phyloP scores from a whole-genome alignment of 2,888 invertebrate genomes.

The Pasiphila rectangulata region DNA sequence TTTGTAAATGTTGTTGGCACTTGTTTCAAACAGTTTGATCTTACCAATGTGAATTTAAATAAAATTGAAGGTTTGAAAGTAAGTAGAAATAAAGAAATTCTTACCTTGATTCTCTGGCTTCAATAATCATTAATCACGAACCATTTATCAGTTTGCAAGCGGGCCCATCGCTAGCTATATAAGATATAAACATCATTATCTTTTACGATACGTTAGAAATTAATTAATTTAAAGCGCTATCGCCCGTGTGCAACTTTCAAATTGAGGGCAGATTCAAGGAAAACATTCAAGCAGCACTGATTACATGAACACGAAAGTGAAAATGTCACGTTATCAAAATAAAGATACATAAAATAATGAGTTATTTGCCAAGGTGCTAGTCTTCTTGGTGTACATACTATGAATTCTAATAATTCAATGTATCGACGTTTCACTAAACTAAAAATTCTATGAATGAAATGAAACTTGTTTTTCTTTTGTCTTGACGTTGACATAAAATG shows the following conservation, averaged over 20 bases:
- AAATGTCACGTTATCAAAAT: neutral
- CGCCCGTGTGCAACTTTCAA: constrained; percentile 47
- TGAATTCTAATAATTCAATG: too few relatives aligned
- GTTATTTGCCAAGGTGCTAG: too few relatives aligned
- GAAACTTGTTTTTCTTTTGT: neutral
- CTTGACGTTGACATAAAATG: neutral
- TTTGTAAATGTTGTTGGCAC: too few relatives aligned
- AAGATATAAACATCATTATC: constrained; percentile 40
- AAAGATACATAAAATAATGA: too few relatives aligned
- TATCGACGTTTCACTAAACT: neutral
- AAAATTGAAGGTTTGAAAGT: too few relatives aligned
- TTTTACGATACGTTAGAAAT: constrained; percentile 48
- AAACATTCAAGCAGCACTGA: neutral
- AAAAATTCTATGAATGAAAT: neutral
- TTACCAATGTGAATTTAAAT: too few relatives aligned
- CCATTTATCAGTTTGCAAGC: constrained; percentile 42
- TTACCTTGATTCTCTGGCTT: constrained; percentile 16
- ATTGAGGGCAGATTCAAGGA: neutral
- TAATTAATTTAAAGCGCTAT: constrained; percentile 40
- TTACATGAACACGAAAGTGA: neutral
- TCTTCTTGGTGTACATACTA: too few relatives aligned
- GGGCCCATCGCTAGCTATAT: constrained; percentile 30
- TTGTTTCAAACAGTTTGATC: too few relatives aligned
- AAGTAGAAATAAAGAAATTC: neutral
- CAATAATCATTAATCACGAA: constrained; percentile 8